Percentiles rank a stretch among this genome's conserved stretches.
These are phyloP conservation scores for Leptinotarsa haldemani DNA, from an alignment of 2,888 invertebrate genomes.

Conservation along the genomic window DNA sequence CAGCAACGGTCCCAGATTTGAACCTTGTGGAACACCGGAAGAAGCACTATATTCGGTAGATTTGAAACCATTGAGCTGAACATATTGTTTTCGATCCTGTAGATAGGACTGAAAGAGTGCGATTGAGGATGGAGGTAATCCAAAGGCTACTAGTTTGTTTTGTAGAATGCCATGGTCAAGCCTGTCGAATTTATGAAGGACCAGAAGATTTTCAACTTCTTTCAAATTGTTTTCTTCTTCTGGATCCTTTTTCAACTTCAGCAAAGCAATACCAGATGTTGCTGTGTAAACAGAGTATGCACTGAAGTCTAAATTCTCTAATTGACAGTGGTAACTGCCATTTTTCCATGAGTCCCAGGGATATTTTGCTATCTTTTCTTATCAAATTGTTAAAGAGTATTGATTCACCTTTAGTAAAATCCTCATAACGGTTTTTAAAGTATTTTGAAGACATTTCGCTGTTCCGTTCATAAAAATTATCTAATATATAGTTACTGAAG, in stretches of 20 bases:
- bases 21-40: no score
- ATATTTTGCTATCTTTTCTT: slow-evolving; percentile 65
- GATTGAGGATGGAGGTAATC: no score
- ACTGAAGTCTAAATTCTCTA: slow-evolving; percentile 64
- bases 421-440: slow-evolving; percentile 68
- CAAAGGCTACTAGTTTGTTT: no score
- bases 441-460: slow-evolving; percentile 42
- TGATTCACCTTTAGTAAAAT: slow-evolving; percentile 47
- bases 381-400: slow-evolving; percentile 52
- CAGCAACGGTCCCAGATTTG: no score
- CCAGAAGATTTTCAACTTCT: slow-evolving; percentile 62
- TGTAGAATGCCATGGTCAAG: no score
- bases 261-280: slow-evolving; percentile 76
- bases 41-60: no score
- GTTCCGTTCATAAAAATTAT: not conserved
- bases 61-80: no score
- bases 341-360: slow-evolving; percentile 63
- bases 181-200: slow-evolving; percentile 65
- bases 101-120: no score
- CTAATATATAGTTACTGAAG: not conserved
- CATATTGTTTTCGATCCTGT: no score
- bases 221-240: slow-evolving; percentile 54
- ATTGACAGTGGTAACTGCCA: slow-evolving; percentile 64
- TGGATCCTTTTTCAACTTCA: slow-evolving; percentile 69
- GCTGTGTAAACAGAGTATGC: slow-evolving; percentile 84